A percentile compares a stretch with the other conserved stretches of the same genome.
These are phyloP conservation scores for Thysanoteuthis rhombus DNA, from an alignment of 2,888 invertebrate species.

Conservation along the genomic window DNA sequence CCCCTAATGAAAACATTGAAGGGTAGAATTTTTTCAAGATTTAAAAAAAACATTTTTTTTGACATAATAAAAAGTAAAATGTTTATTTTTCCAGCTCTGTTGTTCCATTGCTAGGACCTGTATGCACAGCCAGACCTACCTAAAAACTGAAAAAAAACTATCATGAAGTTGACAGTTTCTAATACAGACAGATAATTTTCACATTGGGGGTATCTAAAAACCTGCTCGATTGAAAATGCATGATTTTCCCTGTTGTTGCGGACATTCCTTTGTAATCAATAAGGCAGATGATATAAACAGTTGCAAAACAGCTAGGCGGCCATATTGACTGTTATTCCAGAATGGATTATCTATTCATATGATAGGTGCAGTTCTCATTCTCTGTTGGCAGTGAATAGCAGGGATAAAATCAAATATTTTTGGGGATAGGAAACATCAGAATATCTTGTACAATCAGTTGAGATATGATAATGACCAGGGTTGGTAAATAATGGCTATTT, in stretches of 20 bases:
- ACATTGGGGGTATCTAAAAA: too few relatives aligned
- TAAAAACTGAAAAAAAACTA: too few relatives aligned
- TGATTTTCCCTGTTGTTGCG: neutral
- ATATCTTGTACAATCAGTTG: neutral
- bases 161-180: too few relatives aligned
- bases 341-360: neutral
- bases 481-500: neutral
- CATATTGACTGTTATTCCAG: neutral
- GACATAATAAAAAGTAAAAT: too few relatives aligned
- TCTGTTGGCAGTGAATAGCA: neutral
- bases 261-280: neutral
- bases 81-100: too few relatives aligned
- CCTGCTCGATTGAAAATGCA: too few relatives aligned
- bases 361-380: neutral
- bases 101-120: too few relatives aligned
- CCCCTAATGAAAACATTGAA: too few relatives aligned
- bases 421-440: neutral
- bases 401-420: neutral
- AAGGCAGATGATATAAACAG: neutral
- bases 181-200: too few relatives aligned
- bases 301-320: neutral
- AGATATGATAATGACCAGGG: neutral
- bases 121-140: too few relatives aligned
- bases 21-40: too few relatives aligned
- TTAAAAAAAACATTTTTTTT: too few relatives aligned